These are phyloP conservation scores for Lepidochrysops patricia DNA, from an alignment of 2,888 invertebrate species.

Conservation along the genomic window DNA sequence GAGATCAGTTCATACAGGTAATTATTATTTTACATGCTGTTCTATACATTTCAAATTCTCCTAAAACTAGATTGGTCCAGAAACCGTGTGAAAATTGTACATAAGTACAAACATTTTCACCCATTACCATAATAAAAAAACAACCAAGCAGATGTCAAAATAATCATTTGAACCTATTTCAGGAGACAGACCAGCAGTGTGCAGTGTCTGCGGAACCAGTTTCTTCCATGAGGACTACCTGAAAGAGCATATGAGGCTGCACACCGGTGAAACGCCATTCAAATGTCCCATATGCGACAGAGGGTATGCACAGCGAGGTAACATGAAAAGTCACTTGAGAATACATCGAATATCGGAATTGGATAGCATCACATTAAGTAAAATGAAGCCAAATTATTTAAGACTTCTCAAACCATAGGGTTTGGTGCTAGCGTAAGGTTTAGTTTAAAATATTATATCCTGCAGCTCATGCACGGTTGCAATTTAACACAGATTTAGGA, in stretches of 20 bases:
- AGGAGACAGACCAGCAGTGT: constrained; percentile 62
- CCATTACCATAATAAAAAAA: too few relatives aligned
- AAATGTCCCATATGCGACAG: constrained; percentile 64
- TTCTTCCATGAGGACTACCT: constrained; percentile 63
- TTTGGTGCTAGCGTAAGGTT: neutral
- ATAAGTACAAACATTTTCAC: too few relatives aligned
- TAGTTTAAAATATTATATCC: neutral
- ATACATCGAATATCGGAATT: constrained; percentile 58
- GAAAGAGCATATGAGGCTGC: constrained; percentile 62
- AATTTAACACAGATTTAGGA: too few relatives aligned
- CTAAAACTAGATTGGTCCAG: too few relatives aligned
- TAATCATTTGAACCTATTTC: constrained; percentile 26
- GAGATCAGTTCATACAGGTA: constrained; percentile 68
- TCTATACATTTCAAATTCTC: neutral
- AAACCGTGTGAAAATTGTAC: too few relatives aligned
- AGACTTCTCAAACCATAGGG: constrained; percentile 46
- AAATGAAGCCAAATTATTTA: constrained; percentile 56
- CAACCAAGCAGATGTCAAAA: too few relatives aligned
- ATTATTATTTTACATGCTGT: constrained; percentile 11
- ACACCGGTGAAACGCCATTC: constrained; percentile 67
- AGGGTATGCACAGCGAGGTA: constrained; percentile 62
- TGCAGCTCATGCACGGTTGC: too few relatives aligned
- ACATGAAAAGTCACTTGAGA: constrained; percentile 65
- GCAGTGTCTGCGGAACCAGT: constrained; percentile 49
- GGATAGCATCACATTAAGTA: constrained; percentile 44